phyloP scores from a whole-genome alignment of 2,888 invertebrate genomes.

The Philereme transversata region DNA sequence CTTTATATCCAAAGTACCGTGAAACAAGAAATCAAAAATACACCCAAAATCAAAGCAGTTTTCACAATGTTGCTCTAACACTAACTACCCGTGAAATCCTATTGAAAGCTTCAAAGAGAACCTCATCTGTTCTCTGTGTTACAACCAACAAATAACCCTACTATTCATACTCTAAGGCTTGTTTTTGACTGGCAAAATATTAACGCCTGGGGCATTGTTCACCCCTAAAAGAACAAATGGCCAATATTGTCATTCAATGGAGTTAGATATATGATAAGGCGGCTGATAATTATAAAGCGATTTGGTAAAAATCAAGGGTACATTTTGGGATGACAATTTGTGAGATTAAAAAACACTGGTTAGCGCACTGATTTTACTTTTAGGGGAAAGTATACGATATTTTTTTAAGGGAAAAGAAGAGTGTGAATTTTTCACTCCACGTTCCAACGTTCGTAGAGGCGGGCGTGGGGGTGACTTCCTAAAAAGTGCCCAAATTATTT shows the following conservation, averaged over 20 bases:
- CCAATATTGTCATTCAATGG: conserved; percentile 45
- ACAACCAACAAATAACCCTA: conserved; percentile 41
- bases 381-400: no score
- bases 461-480: no score
- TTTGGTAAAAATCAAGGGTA: conserved; percentile 28
- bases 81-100: conserved; percentile 81
- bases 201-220: conserved; percentile 47
- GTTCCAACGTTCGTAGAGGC: no score
- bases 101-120: conserved; percentile 79
- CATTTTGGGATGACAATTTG: conserved; percentile 6
- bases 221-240: conserved; percentile 52
- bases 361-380: no score
- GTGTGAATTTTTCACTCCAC: no score
- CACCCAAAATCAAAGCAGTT: conserved; percentile 76
- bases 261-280: conserved; percentile 39
- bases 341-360: not conserved
- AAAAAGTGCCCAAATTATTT: no score
- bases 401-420: no score
- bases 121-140: conserved; percentile 50
- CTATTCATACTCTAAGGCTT: conserved; percentile 31
- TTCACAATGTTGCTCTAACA: conserved; percentile 76
- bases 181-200: conserved; percentile 27
- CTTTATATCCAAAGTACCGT: conserved; percentile 57
- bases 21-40: conserved; percentile 80
- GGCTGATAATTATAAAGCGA: conserved; percentile 42